Conservation (phyloP, 1,140 invertebrate genomes). For the Oncopeltus fasciatus region DNA sequence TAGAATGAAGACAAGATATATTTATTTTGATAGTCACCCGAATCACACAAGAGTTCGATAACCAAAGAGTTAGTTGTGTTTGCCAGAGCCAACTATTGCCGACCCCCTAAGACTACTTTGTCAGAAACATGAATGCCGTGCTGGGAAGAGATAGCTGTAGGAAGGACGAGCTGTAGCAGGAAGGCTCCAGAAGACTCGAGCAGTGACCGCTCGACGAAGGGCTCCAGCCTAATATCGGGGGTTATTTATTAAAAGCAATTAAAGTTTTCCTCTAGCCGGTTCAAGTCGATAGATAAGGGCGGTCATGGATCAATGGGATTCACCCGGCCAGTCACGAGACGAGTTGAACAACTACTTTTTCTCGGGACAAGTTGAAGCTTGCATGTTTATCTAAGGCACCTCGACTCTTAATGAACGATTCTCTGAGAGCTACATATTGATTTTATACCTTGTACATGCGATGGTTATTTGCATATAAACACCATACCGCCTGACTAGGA, state of each 20-base stretch:
- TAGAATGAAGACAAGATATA: too few species aligned
- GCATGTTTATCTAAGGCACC: conserved; percentile 3
- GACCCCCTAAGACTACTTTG: too few species aligned
- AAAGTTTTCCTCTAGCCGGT: background rate
- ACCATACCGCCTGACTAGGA: background rate
- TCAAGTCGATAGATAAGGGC: conserved; percentile 1
- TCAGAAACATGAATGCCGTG: too few species aligned
- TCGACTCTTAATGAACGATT: conserved; percentile 5
- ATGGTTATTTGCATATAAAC: conserved; percentile 6
- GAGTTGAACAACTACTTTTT: conserved; percentile 5
- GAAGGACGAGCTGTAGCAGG: too few species aligned
- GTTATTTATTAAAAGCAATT: conserved; percentile 5
- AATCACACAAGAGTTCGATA: too few species aligned
- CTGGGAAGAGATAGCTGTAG: too few species aligned
- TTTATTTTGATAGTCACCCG: too few species aligned
- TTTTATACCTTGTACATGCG: background rate
- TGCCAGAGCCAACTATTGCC: too few species aligned
- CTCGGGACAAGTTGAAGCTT: conserved; percentile 4
- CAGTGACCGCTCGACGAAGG: background rate
- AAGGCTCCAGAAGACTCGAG: too few species aligned
- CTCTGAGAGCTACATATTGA: conserved; percentile 2
- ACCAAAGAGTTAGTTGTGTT: too few species aligned
- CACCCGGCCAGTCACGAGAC: conserved; percentile 1
- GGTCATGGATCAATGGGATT: background rate
- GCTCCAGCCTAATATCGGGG: background rate